Conservation (phyloP, 2,113 vertebrate genomes). For the Psettodes erumei region DNA sequence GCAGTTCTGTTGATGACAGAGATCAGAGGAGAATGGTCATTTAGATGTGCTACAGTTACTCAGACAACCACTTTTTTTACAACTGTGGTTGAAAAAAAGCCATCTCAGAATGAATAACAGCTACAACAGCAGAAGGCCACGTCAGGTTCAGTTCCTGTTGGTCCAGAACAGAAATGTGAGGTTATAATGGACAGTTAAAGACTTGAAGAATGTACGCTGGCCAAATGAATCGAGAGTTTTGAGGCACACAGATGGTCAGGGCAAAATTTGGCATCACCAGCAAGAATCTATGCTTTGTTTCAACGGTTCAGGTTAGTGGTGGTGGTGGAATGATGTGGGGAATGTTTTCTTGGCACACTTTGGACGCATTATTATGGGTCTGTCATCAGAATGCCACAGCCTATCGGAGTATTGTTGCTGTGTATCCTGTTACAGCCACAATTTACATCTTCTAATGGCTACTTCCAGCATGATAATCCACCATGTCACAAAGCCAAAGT, state of each 20-base stretch:
- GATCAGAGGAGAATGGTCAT: neutral
- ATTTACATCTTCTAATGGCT: neutral
- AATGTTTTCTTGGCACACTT: conserved; percentile 1
- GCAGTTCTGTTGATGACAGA: neutral
- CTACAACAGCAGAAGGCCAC: neutral
- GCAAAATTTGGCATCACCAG: neutral
- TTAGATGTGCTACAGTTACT: too few relatives aligned
- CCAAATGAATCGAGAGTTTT: too few relatives aligned
- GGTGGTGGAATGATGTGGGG: neutral
- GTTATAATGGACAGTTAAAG: neutral
- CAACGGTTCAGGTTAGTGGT: neutral
- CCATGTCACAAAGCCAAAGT: neutral
- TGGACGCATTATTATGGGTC: neutral
- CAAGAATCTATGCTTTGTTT: neutral
- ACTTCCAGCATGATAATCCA: neutral
- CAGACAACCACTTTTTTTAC: neutral
- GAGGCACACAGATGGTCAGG: neutral
- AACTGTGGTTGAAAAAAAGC: neutral
- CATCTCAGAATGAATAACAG: neutral
- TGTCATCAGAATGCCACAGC: neutral
- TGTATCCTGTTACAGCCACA: neutral
- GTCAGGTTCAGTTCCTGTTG: neutral
- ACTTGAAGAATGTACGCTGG: neutral
- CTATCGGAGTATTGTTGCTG: neutral
- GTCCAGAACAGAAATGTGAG: neutral